A percentile compares a stretch with the other conserved stretches of the same genome.
These are phyloP conservation scores for Gisinianus flammeolus DNA, from an alignment of 2,888 invertebrate genomes.

Conservation along the genomic window DNA sequence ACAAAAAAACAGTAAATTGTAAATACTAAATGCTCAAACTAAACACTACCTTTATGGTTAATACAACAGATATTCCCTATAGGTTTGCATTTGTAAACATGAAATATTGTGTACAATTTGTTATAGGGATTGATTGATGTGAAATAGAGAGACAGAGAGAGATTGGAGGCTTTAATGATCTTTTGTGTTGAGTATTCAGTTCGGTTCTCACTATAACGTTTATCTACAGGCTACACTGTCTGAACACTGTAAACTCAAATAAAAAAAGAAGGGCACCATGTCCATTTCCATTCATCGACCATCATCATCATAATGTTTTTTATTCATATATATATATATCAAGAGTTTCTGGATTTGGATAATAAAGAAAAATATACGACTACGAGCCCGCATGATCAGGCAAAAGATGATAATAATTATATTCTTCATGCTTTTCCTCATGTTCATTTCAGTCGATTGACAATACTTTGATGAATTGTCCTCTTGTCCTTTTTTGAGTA, in stretches of 20 bases:
- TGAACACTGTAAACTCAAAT: too few species aligned
- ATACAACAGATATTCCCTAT: too few species aligned
- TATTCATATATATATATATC: too few species aligned
- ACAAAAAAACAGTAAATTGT: too few species aligned
- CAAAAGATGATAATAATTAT: neutral
- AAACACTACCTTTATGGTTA: too few species aligned
- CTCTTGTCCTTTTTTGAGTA: slow-evolving; percentile 42
- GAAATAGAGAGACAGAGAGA: slow-evolving; percentile 26
- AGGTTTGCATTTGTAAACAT: too few species aligned
- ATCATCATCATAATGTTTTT: neutral
- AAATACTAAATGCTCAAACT: too few species aligned
- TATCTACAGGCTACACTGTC: too few species aligned
- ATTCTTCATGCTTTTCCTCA: neutral
- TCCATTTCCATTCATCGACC: neutral
- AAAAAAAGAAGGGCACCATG: neutral
- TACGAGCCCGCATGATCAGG: slow-evolving; percentile 16
- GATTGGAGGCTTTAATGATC: slow-evolving; percentile 24
- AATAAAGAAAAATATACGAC: neutral
- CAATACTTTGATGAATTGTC: slow-evolving; percentile 56
- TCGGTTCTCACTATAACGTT: too few species aligned
- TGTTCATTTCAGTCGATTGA: slow-evolving; percentile 43
- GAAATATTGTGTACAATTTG: too few species aligned
- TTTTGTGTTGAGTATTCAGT: neutral
- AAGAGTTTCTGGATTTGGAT: neutral
- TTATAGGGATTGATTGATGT: slow-evolving; percentile 29